phyloP scores from a whole-genome alignment of 2,888 invertebrate species.

The Ecliptopera silaceata region DNA sequence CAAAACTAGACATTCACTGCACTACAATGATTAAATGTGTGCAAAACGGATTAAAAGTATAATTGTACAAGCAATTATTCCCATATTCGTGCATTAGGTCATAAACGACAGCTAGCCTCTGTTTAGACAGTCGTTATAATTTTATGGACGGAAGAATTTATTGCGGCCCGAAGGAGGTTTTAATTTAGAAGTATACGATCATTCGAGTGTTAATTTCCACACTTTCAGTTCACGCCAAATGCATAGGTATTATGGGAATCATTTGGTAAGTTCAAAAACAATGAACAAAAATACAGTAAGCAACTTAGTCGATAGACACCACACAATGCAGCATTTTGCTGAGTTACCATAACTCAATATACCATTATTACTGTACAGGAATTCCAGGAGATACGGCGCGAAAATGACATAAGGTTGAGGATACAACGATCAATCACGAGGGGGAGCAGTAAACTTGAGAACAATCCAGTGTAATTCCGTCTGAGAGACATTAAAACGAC shows the following conservation, averaged over 20 bases:
- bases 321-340: conserved; percentile 55
- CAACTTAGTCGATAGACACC: conserved; percentile 32
- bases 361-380: conserved; percentile 74
- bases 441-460: conserved; percentile 80
- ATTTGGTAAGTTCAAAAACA: conserved; percentile 26
- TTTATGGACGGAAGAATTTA: conserved; percentile 78
- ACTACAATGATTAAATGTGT: conserved; percentile 31
- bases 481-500: conserved; percentile 81
- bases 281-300: conserved; percentile 12
- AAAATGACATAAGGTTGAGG: conserved; percentile 80
- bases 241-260: conserved; percentile 18
- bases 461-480: conserved; percentile 83
- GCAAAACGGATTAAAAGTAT: conserved; percentile 52
- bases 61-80: conserved; percentile 50
- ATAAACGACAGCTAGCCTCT: conserved; percentile 75
- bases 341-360: conserved; percentile 75
- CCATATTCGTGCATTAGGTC: conserved; percentile 64
- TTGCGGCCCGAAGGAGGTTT: conserved; percentile 66
- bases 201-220: conserved; percentile 72
- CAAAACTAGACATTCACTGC: not conserved
- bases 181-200: conserved; percentile 74
- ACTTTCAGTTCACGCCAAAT: conserved; percentile 46
- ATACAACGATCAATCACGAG: conserved; percentile 81
- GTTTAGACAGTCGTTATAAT: conserved; percentile 78
- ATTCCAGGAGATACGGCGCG: conserved; percentile 76